Evolutionary conservation across 2,888 invertebrate species (phyloP).

Genomic region (Antheraea assamensis): DNA sequence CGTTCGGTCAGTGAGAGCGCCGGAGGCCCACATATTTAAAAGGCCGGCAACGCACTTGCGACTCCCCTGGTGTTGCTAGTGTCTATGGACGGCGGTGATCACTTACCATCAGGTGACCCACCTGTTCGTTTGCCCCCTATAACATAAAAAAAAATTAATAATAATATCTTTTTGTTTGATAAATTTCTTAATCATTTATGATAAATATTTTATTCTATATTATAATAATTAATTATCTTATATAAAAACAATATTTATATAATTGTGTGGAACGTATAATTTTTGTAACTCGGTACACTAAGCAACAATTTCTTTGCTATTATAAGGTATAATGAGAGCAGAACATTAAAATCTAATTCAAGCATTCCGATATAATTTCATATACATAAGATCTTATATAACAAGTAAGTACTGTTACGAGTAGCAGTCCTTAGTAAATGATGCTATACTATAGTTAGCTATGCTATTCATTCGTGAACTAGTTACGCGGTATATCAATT

Average conservation of each 20-base stretch:
- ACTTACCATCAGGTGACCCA: too few species aligned
- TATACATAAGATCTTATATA: constrained; percentile 21
- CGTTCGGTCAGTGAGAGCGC: too few species aligned
- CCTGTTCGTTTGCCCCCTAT: too few species aligned
- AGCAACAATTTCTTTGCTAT: constrained; percentile 20
- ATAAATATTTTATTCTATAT: not conserved
- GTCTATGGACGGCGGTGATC: too few species aligned
- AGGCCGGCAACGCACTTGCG: too few species aligned
- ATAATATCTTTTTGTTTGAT: too few species aligned
- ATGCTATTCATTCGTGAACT: not conserved
- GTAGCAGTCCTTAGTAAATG: not conserved
- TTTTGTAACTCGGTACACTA: not conserved
- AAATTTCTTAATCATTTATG: too few species aligned
- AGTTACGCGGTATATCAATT: not conserved
- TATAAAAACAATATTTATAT: not conserved
- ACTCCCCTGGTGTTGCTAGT: too few species aligned
- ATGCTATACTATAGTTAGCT: not conserved
- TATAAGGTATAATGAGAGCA: constrained; percentile 21
- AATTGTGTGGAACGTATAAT: not conserved
- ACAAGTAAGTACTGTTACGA: constrained; percentile 16
- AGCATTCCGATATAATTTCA: constrained; percentile 23
- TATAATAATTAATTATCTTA: not conserved
- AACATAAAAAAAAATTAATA: too few species aligned
- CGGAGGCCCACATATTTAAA: too few species aligned
- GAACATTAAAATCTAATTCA: constrained; percentile 24